These are phyloP conservation scores for Pleuronectes platessa DNA, from an alignment of 2,113 vertebrate species.

Conservation along the genomic window DNA sequence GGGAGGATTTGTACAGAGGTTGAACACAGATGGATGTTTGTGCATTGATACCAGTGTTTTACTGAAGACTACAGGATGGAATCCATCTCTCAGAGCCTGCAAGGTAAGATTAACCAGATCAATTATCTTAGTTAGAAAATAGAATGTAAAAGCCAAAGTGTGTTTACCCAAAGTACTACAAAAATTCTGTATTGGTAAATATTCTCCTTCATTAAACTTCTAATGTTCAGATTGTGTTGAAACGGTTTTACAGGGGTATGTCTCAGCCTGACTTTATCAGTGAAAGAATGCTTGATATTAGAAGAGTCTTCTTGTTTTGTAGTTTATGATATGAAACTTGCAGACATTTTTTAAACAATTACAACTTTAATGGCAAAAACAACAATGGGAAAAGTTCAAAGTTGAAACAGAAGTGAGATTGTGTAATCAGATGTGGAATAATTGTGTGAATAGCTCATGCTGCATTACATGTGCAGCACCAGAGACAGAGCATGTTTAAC, in stretches of 20 bases:
- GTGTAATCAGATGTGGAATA: neutral
- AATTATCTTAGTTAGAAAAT: neutral
- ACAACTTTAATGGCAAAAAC: too few species aligned
- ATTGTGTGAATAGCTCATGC: neutral
- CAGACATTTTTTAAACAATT: too few species aligned
- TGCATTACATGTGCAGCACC: neutral
- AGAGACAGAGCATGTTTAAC: too few species aligned
- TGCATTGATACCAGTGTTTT: neutral
- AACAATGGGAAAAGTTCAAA: too few species aligned
- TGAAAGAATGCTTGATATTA: too few species aligned
- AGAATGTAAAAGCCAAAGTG: neutral
- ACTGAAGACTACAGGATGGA: constrained; percentile 28
- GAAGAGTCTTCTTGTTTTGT: too few species aligned
- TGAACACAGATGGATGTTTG: neutral
- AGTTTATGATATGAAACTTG: too few species aligned
- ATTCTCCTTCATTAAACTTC: neutral
- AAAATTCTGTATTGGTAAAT: neutral
- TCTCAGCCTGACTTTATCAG: too few species aligned
- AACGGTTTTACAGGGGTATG: too few species aligned
- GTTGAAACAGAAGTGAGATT: neutral
- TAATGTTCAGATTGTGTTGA: neutral
- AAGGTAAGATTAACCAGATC: constrained; percentile 49
- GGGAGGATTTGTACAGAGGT: too few species aligned
- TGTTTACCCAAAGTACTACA: neutral
- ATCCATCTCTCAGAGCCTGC: constrained; percentile 40